Base-by-base conservation (phyloP, 92 coral and sea anemone genomes). In the Parazoanthus atlanticus region DNA sequence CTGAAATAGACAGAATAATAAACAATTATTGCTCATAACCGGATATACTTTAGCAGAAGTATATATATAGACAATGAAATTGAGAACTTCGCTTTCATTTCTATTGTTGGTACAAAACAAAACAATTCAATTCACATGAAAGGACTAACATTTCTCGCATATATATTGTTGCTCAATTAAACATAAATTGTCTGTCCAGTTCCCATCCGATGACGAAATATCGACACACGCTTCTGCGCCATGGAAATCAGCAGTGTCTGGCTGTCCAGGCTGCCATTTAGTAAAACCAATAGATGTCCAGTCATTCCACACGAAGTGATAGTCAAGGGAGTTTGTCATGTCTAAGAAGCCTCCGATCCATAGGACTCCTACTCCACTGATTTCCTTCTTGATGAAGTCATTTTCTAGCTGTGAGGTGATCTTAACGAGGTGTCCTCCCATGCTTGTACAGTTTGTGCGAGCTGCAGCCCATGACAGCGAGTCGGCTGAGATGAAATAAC, bases 341-440 rank as follows among this genome's bases (percentile, higher is more conserved):
- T 78, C 82, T 11, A 78, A 58, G 82, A 78, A 43, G 30, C 82
- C 21, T 47, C 82, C 82, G 29, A 78, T 78, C 82, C 82, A 78
- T 5, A 78, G 32, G 8, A 32, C 25, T 16, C 61, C 66, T 9
- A n/a, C 12, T 25, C 82, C 65, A 43, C 32, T 30, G 6, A 25
- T 25, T 26, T 43, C 49, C 2, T 23, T 78, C 32, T 46, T 15
- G 33, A 78, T 78, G 66, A 78, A 78, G 61, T 41, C 66, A 3
- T 78, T 78, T 4, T 78, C 82, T 31, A 29, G 38, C 34, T 78
- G 23, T 78, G 82, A 78, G 30, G 82, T 78, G 34, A 78, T 28
- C 82, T 25, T 78, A 11, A 15, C 65, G 17, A 78, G 34, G 34
- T 78, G 21, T 41, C 82, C 82, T 47, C 61, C 82, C 19, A 41